Evolutionary conservation across 2,113 vertebrate genomes (phyloP).

Genomic region (Muntiacus muntjak): DNA sequence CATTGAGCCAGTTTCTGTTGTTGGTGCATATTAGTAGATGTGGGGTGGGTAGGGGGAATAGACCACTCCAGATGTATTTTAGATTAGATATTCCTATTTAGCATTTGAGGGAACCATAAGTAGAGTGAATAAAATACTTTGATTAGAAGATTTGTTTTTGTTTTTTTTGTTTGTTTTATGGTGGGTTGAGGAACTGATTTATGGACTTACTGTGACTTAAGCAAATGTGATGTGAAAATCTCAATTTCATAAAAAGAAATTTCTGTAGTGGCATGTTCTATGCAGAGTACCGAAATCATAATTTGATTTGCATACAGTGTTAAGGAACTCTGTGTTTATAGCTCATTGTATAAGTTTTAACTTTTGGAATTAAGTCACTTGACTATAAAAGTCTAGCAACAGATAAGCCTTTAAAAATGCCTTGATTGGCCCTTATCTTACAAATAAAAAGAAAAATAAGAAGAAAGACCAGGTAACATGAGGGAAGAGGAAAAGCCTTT

Average conservation of each 20-base stretch:
- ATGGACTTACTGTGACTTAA: conserved; percentile 47
- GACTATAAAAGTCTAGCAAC: not conserved
- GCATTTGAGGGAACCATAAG: not conserved
- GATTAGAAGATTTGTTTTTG: not conserved
- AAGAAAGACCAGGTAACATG: not conserved
- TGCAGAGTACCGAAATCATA: not conserved
- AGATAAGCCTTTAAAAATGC: not conserved
- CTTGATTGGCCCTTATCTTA: not conserved
- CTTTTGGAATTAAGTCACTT: not conserved
- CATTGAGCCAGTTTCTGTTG: not conserved
- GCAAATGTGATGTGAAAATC: conserved; percentile 38
- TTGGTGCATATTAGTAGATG: not conserved
- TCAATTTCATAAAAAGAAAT: conserved; percentile 47
- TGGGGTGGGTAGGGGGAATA: not conserved
- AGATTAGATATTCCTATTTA: not conserved
- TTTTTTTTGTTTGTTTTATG: not conserved
- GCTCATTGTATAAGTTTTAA: not conserved
- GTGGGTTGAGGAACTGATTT: not conserved
- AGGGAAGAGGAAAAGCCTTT: not conserved
- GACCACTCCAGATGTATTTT: not conserved
- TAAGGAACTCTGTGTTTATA: not conserved
- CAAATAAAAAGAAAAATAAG: not conserved
- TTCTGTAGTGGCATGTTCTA: conserved; percentile 12
- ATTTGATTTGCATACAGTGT: not conserved
- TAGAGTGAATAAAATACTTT: not conserved